Evolutionary conservation across 2,888 invertebrate species (phyloP).

Genomic region (Cheilosia variabilis): DNA sequence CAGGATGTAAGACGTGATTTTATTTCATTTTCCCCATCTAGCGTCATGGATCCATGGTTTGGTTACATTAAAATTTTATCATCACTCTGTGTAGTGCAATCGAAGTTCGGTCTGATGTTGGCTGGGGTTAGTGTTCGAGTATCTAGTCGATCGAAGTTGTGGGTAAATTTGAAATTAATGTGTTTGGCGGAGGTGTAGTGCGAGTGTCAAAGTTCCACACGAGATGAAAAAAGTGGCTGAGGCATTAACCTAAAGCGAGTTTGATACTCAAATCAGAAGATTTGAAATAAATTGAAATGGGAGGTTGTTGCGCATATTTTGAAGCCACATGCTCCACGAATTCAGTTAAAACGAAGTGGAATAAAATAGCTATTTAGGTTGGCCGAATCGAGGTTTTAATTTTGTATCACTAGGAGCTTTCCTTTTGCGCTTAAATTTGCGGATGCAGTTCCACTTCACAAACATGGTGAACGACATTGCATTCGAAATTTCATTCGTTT

Average conservation of each 20-base stretch:
- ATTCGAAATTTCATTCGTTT: too few relatives aligned
- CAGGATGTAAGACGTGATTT: constrained; percentile 51
- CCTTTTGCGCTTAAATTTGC: too few relatives aligned
- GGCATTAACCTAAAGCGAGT: constrained; percentile 2
- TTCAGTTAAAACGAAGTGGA: too few relatives aligned
- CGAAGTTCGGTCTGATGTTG: constrained; percentile 37
- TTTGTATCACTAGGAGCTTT: too few relatives aligned
- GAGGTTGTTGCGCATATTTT: too few relatives aligned
- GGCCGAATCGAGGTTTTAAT: too few relatives aligned
- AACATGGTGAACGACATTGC: too few relatives aligned
- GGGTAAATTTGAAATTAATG: constrained; percentile 64
- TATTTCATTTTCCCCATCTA: constrained; percentile 37
- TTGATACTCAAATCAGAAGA: background rate
- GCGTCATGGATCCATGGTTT: constrained; percentile 52
- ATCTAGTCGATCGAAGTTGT: constrained; percentile 19
- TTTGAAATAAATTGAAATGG: background rate
- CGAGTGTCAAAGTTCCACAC: background rate
- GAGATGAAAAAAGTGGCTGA: background rate
- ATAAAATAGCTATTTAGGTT: too few relatives aligned
- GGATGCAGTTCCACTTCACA: too few relatives aligned
- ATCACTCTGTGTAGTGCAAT: constrained; percentile 15
- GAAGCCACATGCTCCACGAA: too few relatives aligned
- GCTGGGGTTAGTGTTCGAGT: background rate
- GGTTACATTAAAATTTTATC: constrained; percentile 62
- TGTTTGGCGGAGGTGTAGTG: constrained; percentile 23